These are phyloP conservation scores for Noctilio leporinus DNA, from an alignment of 2,113 vertebrate species.

Conservation along the genomic window DNA sequence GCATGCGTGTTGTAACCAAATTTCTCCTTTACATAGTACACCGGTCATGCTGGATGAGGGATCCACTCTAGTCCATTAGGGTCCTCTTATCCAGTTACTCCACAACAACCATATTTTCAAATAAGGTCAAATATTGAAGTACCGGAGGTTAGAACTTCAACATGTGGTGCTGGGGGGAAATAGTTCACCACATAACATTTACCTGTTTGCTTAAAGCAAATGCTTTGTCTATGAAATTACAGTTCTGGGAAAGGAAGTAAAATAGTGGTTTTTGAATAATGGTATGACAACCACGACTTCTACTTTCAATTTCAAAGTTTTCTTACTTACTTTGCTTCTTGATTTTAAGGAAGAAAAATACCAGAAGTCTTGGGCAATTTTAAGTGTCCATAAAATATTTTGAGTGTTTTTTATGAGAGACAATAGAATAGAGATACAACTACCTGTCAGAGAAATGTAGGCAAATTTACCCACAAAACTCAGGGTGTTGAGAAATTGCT, in stretches of 20 bases:
- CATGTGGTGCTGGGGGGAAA: neutral
- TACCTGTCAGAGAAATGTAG: neutral
- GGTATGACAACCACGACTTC: neutral
- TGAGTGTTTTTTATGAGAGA: neutral
- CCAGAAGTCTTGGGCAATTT: neutral
- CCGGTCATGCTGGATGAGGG: neutral
- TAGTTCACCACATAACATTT: neutral
- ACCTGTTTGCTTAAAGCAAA: neutral
- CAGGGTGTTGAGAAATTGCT: neutral
- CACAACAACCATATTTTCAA: neutral
- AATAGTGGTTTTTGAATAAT: slow-evolving; percentile 16
- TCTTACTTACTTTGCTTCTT: slow-evolving; percentile 26
- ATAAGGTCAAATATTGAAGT: neutral
- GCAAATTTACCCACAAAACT: neutral
- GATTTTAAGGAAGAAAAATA: slow-evolving; percentile 15
- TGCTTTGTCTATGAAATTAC: neutral
- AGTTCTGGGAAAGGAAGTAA: slow-evolving; percentile 39
- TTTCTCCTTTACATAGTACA: neutral
- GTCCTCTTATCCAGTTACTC: neutral
- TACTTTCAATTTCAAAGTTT: slow-evolving; percentile 49
- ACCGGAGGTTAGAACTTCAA: neutral
- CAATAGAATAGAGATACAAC: neutral
- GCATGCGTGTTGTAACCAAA: neutral
- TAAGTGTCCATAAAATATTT: neutral
- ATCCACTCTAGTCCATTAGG: neutral